These are phyloP conservation scores for Ranitomeya variabilis DNA, from an alignment of 2,113 vertebrate species.

Conservation along the genomic window DNA sequence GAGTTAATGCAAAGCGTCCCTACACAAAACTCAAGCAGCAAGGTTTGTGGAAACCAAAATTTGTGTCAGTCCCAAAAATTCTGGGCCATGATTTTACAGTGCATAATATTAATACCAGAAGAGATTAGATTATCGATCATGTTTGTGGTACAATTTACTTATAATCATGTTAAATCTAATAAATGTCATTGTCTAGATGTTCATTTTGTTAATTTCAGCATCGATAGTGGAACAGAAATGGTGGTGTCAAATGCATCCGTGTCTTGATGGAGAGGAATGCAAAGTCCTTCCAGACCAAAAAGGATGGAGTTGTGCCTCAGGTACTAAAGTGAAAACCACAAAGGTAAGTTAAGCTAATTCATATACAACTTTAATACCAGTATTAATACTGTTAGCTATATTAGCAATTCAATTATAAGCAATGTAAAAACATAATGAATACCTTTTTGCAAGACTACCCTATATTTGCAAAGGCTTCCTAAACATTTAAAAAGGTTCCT, in stretches of 20 bases:
- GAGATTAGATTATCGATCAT: neutral
- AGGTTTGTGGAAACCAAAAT: too few relatives aligned
- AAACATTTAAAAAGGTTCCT: too few relatives aligned
- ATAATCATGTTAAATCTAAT: neutral
- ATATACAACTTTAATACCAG: neutral
- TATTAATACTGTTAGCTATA: neutral
- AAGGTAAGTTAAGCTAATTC: constrained; percentile 76
- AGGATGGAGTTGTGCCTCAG: constrained; percentile 96
- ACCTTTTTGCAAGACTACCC: too few relatives aligned
- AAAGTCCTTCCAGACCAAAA: constrained; percentile 97
- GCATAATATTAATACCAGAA: neutral
- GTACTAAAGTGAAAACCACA: constrained; percentile 98
- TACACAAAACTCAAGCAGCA: too few relatives aligned
- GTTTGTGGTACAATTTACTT: too few relatives aligned
- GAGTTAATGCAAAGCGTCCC: too few relatives aligned
- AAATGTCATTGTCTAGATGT: neutral
- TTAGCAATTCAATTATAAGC: too few relatives aligned
- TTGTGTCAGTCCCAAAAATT: too few relatives aligned
- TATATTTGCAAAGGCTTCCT: too few relatives aligned
- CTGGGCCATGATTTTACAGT: neutral
- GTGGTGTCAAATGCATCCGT: constrained; percentile 99
- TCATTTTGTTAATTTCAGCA: constrained; percentile 69
- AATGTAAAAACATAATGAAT: too few relatives aligned
- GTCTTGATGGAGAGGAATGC: constrained; percentile 96
- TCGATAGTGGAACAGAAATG: constrained; percentile 98